A percentile compares a stretch with the other conserved stretches of the same genome.
These are phyloP conservation scores for Mus spicilegus DNA, from an alignment of 2,113 vertebrate species.

Conservation along the genomic window DNA sequence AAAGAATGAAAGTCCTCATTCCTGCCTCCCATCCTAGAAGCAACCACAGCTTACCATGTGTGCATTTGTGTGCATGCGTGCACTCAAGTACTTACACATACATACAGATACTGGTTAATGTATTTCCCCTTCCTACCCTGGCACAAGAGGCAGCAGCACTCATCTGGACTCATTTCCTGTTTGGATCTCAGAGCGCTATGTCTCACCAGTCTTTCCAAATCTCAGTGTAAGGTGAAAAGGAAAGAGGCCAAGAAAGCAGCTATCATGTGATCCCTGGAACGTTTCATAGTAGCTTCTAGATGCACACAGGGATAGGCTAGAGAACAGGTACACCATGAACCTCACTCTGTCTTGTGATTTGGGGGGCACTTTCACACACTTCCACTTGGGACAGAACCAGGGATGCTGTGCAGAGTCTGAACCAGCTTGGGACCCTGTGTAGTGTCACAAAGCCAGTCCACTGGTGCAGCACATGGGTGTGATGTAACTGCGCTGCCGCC, in stretches of 20 bases:
- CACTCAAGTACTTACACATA: not conserved
- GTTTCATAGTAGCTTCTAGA: not conserved
- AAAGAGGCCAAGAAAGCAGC: not conserved
- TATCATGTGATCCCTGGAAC: not conserved
- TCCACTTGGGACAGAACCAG: not conserved
- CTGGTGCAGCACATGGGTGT: slow-evolving; percentile 49
- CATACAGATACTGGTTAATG: not conserved
- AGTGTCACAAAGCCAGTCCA: slow-evolving; percentile 52
- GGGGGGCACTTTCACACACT: not conserved
- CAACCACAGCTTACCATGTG: not conserved
- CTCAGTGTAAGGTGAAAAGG: not conserved
- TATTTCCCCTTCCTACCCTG: not conserved
- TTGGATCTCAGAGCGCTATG: not conserved
- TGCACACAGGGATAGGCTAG: not conserved
- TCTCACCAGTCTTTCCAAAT: not conserved
- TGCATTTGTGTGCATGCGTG: not conserved
- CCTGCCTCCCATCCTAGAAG: not conserved
- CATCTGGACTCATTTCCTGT: not conserved
- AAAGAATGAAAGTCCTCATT: not conserved
- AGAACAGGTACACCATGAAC: not conserved
- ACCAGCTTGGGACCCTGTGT: not conserved
- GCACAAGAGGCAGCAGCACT: not conserved
- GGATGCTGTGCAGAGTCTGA: not conserved
- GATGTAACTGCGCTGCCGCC: slow-evolving; percentile 41
- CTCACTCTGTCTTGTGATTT: not conserved